Conservation (phyloP, 2,888 invertebrate species). For the Noctua fimbriata region DNA sequence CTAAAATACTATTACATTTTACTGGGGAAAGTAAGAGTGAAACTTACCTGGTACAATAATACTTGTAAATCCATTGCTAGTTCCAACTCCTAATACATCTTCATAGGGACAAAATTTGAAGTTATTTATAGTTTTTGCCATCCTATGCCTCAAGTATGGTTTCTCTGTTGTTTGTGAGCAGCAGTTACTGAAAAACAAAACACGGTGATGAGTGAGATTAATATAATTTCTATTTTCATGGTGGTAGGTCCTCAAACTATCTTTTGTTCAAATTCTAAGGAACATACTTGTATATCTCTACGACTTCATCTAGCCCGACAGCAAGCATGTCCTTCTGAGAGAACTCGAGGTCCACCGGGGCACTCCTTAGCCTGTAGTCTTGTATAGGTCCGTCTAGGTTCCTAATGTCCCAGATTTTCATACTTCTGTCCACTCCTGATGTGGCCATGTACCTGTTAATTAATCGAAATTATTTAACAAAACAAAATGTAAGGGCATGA, state of each 20-base stretch:
- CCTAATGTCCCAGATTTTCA: conserved; percentile 98
- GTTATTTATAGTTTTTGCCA: conserved; percentile 92
- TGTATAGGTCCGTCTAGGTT: conserved; percentile 95
- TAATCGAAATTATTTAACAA: not conserved
- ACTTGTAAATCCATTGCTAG: conserved; percentile 95
- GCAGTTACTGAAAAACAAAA: conserved; percentile 89
- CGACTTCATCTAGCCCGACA: conserved; percentile 94
- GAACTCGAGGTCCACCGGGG: conserved; percentile 94
- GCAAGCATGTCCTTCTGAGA: conserved; percentile 97
- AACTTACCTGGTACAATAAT: conserved; percentile 96
- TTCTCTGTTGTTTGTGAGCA: conserved; percentile 89
- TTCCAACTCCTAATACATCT: conserved; percentile 98
- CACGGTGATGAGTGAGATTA: not conserved
- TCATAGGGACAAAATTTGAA: conserved; percentile 99
- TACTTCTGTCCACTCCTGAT: conserved; percentile 94
- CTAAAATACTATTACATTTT: not conserved
- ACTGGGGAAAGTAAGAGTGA: not conserved
- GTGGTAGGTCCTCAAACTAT: not conserved
- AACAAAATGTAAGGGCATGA: not conserved
- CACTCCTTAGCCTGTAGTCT: conserved; percentile 92
- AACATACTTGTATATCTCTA: conserved; percentile 93
- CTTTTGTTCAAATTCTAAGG: not conserved
- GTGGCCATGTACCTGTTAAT: conserved; percentile 96
- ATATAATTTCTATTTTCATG: not conserved
- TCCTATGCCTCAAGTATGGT: conserved; percentile 95